Base-by-base conservation (phyloP, 1,140 invertebrate species). In the Psilanteris sp. region DNA sequence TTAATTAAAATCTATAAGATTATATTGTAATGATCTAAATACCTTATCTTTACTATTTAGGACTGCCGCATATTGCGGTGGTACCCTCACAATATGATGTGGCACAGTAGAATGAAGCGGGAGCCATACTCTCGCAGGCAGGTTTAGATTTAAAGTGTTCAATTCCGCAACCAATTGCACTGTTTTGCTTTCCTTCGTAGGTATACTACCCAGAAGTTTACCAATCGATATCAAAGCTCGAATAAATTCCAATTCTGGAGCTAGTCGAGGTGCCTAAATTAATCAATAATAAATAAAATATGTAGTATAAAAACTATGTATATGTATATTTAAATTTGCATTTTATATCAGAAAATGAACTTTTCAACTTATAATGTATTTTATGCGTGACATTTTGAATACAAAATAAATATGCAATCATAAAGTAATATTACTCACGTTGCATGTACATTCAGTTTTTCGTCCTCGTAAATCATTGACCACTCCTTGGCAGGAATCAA, bases 11-110 rank as follows among this genome's bases (percentile, higher is more conserved):
- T n/a, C n/a, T n/a, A n/a, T n/a, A n/a, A n/a, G n/a, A n/a, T n/a
- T n/a, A n/a, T n/a, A n/a, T n/a, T n/a, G n/a, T n/a, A n/a, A n/a
- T n/a, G n/a, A n/a, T n/a, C n/a, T n/a, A n/a, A n/a, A n/a, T 85
- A 95, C 94, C 91, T 99, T 99, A 87, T 99, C 98, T 90, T 99
- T 99, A 39, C 97, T 99, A 87, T 99, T 99, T 41, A 99, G 92
- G 32, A 99, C 97, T 43, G 97, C 97, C 34, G 97, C 96, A 76
- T 95, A 96, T 78, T 96, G 96, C 59, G 97, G 96, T 18, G 97
- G 96, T 84, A 98, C 95, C 79, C 96, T 90, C 22, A 98, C 93
- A 73, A 98, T 93, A 83, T 98, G 94, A 90, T 96, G 95, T 26
- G 91, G 91, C 50, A 90, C 85, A 50, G 89, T 87, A 73, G 90